phyloP scores from a whole-genome alignment of 2,797 vertebrate genomes.

The Halcyon chelicuti region DNA sequence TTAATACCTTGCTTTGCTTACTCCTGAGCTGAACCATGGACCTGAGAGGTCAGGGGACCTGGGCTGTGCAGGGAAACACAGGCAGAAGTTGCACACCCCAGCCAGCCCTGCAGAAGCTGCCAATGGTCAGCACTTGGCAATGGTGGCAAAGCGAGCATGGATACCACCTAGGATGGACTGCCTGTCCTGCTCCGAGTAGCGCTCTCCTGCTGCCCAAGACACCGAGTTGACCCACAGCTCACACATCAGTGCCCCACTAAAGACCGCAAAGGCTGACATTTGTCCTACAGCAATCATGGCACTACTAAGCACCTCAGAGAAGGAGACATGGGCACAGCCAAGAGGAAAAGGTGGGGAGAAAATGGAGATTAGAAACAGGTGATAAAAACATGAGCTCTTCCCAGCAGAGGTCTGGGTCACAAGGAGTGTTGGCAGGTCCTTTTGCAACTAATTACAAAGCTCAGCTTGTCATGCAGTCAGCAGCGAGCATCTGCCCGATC shows the following conservation, averaged over 20 bases:
- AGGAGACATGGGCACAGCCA: neutral
- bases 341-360: neutral
- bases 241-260: neutral
- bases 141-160: neutral
- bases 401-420: neutral
- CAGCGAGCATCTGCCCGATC: fast-evolving
- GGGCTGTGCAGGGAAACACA: fast-evolving
- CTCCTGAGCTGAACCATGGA: neutral
- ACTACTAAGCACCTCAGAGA: neutral
- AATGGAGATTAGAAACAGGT: neutral
- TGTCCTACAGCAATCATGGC: neutral
- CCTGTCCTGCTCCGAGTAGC: neutral
- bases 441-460: neutral
- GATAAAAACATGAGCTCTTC: neutral
- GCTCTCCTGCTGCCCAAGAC: neutral
- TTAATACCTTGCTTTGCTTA: neutral
- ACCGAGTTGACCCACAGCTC: neutral
- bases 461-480: neutral
- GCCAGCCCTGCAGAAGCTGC: neutral
- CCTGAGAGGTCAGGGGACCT: neutral
- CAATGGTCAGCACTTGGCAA: neutral
- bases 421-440: neutral
- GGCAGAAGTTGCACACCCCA: fast-evolving
- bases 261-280: fast-evolving
- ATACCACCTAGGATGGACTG: neutral